phyloP scores from a whole-genome alignment of 2,113 vertebrate genomes.

The Ictalurus punctatus region DNA sequence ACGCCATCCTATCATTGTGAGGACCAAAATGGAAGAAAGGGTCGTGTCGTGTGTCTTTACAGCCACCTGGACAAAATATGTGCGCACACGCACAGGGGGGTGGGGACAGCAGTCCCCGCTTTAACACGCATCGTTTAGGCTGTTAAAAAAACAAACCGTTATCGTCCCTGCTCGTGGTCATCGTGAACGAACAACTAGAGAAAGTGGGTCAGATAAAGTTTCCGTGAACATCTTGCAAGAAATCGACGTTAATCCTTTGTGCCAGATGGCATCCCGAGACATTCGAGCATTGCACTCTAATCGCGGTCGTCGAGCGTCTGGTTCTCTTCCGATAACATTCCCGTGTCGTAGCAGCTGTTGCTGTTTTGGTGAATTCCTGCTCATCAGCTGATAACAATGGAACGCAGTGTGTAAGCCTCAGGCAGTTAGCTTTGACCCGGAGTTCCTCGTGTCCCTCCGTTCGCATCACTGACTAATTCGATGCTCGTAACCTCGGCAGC shows the following conservation, averaged over 20 bases:
- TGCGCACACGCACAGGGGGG: background rate
- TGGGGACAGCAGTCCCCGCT: background rate
- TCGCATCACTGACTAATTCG: background rate
- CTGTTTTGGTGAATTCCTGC: conserved; percentile 41
- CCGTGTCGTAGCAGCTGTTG: conserved; percentile 19
- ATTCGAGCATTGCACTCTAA: background rate
- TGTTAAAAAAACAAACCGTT: background rate
- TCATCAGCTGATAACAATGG: conserved; percentile 27
- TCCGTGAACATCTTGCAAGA: background rate
- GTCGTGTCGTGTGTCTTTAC: background rate
- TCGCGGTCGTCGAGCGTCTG: background rate
- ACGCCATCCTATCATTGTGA: background rate
- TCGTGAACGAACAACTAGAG: background rate
- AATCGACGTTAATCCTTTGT: background rate
- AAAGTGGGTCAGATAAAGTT: background rate
- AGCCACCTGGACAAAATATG: background rate
- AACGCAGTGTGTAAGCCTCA: background rate
- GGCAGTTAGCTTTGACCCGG: background rate
- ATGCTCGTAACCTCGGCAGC: background rate
- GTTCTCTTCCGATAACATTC: background rate
- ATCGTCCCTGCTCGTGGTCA: background rate
- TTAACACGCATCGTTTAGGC: background rate
- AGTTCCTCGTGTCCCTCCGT: background rate
- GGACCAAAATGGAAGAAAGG: background rate
- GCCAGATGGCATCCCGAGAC: background rate